Percentiles rank a stretch among this genome's conserved stretches.
Conservation (phyloP, 2,113 vertebrate species). For the Equus przewalskii region DNA sequence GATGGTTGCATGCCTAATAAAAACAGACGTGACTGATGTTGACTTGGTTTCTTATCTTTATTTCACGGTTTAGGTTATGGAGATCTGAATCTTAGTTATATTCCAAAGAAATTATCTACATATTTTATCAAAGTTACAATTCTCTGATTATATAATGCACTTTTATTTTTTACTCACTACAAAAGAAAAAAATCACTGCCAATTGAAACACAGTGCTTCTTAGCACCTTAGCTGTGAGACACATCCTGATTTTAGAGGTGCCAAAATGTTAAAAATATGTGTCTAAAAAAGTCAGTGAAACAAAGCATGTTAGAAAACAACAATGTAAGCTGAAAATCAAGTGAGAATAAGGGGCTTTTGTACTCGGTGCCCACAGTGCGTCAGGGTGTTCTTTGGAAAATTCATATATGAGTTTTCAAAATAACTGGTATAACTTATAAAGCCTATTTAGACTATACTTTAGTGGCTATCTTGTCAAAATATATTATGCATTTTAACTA, state of each 20-base stretch:
- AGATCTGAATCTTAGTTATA: background rate
- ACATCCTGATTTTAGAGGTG: background rate
- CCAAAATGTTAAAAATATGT: slow-evolving; percentile 10
- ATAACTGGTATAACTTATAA: background rate
- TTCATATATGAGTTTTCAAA: background rate
- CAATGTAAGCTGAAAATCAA: background rate
- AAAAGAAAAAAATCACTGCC: background rate
- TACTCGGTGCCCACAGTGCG: background rate
- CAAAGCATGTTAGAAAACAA: background rate
- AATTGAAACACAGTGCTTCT: background rate
- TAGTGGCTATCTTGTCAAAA: background rate
- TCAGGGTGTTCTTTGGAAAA: background rate
- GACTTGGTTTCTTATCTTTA: background rate
- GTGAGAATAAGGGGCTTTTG: background rate
- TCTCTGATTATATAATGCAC: background rate
- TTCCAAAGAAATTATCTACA: background rate
- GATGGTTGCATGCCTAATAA: slow-evolving; percentile 22
- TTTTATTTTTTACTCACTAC: background rate
- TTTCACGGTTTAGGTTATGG: background rate
- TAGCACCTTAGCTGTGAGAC: background rate
- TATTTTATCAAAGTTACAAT: slow-evolving; percentile 17
- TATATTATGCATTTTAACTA: background rate
- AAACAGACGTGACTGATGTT: background rate
- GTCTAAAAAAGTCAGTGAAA: slow-evolving; percentile 6
- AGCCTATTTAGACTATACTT: background rate